Percentiles rank a stretch among this genome's conserved stretches.
Evolutionary conservation across 2,888 invertebrate species (phyloP).

Genomic region (Orchesellides sinensis): DNA sequence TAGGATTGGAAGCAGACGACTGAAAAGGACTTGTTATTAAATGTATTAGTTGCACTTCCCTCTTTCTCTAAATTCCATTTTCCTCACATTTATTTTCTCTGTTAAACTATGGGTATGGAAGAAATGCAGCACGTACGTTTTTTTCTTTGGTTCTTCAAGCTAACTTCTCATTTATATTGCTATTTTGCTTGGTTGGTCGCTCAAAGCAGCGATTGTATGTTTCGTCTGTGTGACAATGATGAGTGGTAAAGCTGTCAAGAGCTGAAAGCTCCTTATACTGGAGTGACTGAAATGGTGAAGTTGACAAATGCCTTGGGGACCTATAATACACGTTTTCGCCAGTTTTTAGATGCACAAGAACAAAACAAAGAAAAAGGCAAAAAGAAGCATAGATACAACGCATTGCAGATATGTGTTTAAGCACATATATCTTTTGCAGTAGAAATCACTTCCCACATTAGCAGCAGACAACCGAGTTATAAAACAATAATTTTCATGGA

Average conservation of each 20-base stretch:
- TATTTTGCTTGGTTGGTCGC: background rate
- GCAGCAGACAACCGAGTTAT: too few species aligned
- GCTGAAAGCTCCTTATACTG: conserved; percentile 56
- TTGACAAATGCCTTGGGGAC: conserved; percentile 60
- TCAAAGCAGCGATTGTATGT: conserved; percentile 33
- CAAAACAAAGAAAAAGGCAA: background rate
- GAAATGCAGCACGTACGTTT: too few species aligned
- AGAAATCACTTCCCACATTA: too few species aligned
- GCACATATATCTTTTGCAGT: too few species aligned
- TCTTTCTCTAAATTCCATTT: background rate
- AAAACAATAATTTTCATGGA: too few species aligned
- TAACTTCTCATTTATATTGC: background rate
- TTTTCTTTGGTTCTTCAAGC: background rate
- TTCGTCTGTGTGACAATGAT: conserved; percentile 55
- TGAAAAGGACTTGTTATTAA: too few species aligned
- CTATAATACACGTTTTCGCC: conserved; percentile 50
- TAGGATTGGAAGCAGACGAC: too few species aligned
- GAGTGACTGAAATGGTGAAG: conserved; percentile 48
- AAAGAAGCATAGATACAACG: background rate
- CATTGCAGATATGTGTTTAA: background rate
- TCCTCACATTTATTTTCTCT: too few species aligned
- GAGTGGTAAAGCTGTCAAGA: conserved; percentile 62
- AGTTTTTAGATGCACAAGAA: background rate
- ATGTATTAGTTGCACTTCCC: too few species aligned
- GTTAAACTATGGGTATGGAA: too few species aligned